Base-by-base conservation (phyloP, 2,113 vertebrate species). In the Atherinomorus stipes region DNA sequence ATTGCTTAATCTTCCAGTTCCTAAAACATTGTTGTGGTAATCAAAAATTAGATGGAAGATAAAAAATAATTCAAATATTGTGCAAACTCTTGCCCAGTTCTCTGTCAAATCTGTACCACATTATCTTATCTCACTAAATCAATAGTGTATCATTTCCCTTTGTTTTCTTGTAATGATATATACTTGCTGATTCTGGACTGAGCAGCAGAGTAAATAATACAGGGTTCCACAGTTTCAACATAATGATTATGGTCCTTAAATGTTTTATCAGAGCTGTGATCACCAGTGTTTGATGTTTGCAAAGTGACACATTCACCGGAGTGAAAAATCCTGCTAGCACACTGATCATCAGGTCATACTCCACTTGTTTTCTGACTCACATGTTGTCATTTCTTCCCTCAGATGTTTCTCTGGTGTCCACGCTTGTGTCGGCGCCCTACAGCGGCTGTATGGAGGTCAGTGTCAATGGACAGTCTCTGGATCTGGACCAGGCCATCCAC, bases 401-500 rank as follows among this genome's bases (percentile, higher is more conserved):
- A 99, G 98, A 96, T 0, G 95, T 99, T 76, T 94, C 95, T 0
- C 92, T 97, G 89, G 96, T 94, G 54, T 94, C 96, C n/a, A 95
- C 94, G 0, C 95, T 94, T 0, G 97, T 98, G 84, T 98, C 96
- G 0, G 96, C 97, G 0, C 94, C 94, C 94, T 99, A 95, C 93
- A 95, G 92, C 0, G 98, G 98, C 86, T 99, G 98, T 74, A 96
- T 99, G 97, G 96, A 95, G 0, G 77, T 97, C 73, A 91, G 83
- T 51, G 87, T 98, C 53, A 96, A 94, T 28, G 81, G 86, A 59
- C 87, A 68, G 13, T 16, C 65, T 3, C 76, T 99, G 89, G 97
- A 99, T 84, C 91, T 98, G 76, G 98, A 99, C 1, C 93, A 95
- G 25, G 97, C 97, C 50, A 53, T 93, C 47, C 93, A 97, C 85